Evolutionary conservation across 1,140 invertebrate species (phyloP).

Genomic region (Triops longicaudatus): DNA sequence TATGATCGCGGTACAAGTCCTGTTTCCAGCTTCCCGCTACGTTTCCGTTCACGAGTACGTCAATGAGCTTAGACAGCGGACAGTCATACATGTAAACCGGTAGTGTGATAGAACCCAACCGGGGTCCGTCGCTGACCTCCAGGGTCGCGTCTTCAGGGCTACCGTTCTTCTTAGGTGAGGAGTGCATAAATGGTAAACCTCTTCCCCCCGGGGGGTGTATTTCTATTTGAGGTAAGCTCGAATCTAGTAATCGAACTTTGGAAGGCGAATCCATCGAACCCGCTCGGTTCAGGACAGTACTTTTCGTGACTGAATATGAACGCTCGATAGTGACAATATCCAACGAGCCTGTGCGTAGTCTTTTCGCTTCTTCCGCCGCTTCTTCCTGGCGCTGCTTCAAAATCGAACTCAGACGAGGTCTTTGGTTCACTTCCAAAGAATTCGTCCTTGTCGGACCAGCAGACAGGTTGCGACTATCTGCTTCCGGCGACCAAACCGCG

Average conservation of each 20-base stretch:
- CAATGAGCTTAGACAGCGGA: slow-evolving; percentile 49
- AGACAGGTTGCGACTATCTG: slow-evolving; percentile 12
- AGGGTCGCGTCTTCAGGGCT: neutral
- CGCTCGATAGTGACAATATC: slow-evolving; percentile 29
- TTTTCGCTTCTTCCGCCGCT: slow-evolving; percentile 19
- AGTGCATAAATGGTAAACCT: slow-evolving; percentile 29
- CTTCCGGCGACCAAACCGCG: slow-evolving; percentile 14
- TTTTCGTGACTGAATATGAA: neutral
- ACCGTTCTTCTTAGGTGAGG: neutral
- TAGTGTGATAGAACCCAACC: slow-evolving; percentile 40
- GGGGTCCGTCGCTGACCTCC: slow-evolving; percentile 17
- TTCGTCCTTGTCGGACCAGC: slow-evolving; percentile 23
- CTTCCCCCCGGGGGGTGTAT: slow-evolving; percentile 24
- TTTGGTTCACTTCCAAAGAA: slow-evolving; percentile 19
- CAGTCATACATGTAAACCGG: slow-evolving; percentile 65
- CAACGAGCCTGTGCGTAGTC: slow-evolving; percentile 31
- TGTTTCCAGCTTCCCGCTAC: slow-evolving; percentile 38
- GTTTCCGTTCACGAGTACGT: slow-evolving; percentile 48
- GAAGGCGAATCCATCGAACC: slow-evolving; percentile 31
- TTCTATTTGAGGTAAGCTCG: slow-evolving; percentile 19
- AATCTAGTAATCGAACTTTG: slow-evolving; percentile 23
- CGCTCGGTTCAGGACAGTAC: slow-evolving; percentile 28
- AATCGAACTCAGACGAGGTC: slow-evolving; percentile 11
- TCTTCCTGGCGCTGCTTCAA: neutral
- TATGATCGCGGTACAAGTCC: slow-evolving; percentile 38